Conservation (phyloP, 2,888 invertebrate species). For the Drosophila leonis region DNA sequence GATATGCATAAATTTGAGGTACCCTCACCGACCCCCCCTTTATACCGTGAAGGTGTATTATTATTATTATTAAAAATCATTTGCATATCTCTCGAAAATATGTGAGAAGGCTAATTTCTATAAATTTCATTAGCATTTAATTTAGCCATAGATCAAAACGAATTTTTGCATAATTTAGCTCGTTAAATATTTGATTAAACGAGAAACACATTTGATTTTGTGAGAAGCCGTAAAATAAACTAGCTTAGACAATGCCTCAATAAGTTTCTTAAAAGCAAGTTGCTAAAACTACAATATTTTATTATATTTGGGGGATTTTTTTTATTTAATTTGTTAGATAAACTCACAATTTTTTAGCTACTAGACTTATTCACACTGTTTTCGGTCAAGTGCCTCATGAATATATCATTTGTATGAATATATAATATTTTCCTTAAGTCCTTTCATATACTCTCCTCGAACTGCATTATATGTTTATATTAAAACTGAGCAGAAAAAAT, state of each 20-base stretch:
- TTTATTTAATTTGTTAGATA: neutral
- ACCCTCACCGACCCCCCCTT: neutral
- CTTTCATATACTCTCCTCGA: neutral
- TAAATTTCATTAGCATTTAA: constrained; percentile 38
- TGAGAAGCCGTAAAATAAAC: neutral
- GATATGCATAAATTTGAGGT: constrained; percentile 42
- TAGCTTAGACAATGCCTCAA: neutral
- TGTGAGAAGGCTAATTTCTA: constrained; percentile 26
- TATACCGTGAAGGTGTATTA: neutral
- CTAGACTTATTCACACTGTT: neutral
- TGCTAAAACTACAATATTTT: too few species aligned
- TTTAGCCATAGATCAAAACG: constrained; percentile 5
- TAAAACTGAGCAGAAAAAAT: constrained; percentile 17
- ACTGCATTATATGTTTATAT: too few species aligned
- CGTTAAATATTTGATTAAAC: constrained; percentile 19
- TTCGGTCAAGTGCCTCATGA: too few species aligned
- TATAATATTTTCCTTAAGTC: neutral
- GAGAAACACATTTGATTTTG: neutral
- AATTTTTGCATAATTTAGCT: constrained; percentile 41
- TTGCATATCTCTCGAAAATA: constrained; percentile 34
- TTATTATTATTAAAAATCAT: constrained; percentile 19
- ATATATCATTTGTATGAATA: neutral
- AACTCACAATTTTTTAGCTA: neutral
- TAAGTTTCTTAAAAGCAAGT: neutral
- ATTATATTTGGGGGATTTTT: neutral